Evolutionary conservation across 1,140 invertebrate genomes (phyloP).

Genomic region (Euwallacea fornicatus): DNA sequence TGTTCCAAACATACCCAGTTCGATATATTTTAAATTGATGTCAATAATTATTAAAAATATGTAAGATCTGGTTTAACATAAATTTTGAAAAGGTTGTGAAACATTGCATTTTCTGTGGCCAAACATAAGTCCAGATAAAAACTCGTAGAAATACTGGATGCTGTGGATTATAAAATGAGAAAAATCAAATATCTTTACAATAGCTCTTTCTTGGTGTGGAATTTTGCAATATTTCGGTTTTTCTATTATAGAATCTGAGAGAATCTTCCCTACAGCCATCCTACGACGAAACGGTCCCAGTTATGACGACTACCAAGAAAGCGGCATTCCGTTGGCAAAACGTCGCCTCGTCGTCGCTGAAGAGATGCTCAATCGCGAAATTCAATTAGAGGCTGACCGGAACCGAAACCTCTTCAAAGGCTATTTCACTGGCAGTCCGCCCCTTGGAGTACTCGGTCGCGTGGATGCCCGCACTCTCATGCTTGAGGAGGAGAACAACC

Average conservation of each 20-base stretch:
- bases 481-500: slow-evolving; percentile 74
- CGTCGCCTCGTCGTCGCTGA: slow-evolving; percentile 39
- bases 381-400: slow-evolving; percentile 30
- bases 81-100: no score
- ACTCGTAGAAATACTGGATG: no score
- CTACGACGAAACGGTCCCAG: slow-evolving; percentile 33
- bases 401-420: slow-evolving; percentile 46
- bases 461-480: slow-evolving; percentile 56
- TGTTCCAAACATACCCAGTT: no score
- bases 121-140: no score
- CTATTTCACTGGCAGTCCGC: slow-evolving; percentile 51
- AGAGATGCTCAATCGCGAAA: slow-evolving; percentile 34
- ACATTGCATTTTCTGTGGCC: no score
- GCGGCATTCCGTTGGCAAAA: slow-evolving; percentile 45
- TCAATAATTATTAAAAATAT: no score
- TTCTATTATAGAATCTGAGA: not conserved
- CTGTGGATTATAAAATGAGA: no score
- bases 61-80: no score
- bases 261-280: not conserved
- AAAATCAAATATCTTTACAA: no score
- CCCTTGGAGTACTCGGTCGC: slow-evolving; percentile 46
- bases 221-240: not conserved
- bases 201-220: not conserved
- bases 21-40: no score
- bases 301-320: slow-evolving; percentile 44